Evolutionary conservation across 2,888 invertebrate species (phyloP).

Genomic region (Campoplex capitator): DNA sequence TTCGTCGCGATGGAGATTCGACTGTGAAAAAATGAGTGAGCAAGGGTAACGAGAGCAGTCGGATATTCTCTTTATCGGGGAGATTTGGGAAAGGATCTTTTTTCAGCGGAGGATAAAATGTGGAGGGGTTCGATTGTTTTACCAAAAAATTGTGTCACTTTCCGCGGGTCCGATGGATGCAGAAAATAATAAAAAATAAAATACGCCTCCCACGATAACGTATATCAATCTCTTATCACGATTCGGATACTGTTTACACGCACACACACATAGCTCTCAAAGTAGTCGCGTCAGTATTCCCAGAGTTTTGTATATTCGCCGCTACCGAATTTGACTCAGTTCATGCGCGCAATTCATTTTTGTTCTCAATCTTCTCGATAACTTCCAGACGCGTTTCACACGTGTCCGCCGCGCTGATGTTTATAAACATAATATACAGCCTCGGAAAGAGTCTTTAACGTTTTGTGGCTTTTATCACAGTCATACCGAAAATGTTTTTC

Average conservation of each 20-base stretch:
- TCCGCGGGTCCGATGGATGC: background rate
- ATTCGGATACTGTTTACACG: background rate
- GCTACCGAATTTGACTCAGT: background rate
- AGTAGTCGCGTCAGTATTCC: background rate
- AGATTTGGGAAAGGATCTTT: background rate
- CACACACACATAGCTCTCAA: no score
- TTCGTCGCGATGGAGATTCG: background rate
- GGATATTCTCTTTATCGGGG: background rate
- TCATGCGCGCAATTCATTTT: background rate
- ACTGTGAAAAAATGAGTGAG: background rate
- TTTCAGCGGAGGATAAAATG: background rate
- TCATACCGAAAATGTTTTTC: conserved; percentile 2
- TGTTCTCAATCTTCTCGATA: conserved; percentile 13
- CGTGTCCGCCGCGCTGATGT: background rate
- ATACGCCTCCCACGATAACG: conserved; percentile 47
- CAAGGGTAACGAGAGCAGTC: background rate
- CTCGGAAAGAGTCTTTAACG: conserved; percentile 1
- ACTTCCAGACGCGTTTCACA: conserved; percentile 14
- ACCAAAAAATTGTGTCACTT: no score
- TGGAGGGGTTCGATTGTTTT: no score
- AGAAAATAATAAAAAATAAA: background rate
- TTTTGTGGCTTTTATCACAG: background rate
- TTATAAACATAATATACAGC: background rate
- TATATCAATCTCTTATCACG: conserved; percentile 27
- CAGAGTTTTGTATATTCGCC: background rate